These are phyloP conservation scores for Achroia grisella DNA, from an alignment of 1,140 invertebrate genomes.

Conservation along the genomic window DNA sequence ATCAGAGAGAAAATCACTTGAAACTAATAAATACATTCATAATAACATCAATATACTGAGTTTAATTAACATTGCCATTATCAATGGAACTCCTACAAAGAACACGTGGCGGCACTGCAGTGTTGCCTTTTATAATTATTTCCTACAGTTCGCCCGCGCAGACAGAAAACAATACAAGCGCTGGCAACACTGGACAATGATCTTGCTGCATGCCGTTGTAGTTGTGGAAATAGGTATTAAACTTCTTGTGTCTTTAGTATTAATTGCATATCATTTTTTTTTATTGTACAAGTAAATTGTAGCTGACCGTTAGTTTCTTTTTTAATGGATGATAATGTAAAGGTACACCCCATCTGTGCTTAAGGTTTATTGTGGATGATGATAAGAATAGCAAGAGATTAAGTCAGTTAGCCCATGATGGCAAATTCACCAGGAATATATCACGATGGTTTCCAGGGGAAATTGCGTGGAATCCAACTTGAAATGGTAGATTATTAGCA, in stretches of 20 bases:
- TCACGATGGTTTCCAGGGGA: too few relatives aligned
- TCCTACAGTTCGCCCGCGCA: constrained; percentile 39
- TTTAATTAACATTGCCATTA: constrained; percentile 44
- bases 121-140: constrained; percentile 67
- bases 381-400: too few relatives aligned
- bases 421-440: too few relatives aligned
- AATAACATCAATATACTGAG: not conserved
- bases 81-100: constrained; percentile 21
- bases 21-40: too few relatives aligned
- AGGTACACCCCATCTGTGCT: too few relatives aligned
- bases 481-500: too few relatives aligned
- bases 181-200: constrained; percentile 44
- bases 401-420: too few relatives aligned
- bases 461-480: too few relatives aligned
- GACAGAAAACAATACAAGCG: constrained; percentile 34
- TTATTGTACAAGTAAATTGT: not conserved
- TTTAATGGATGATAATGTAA: too few relatives aligned
- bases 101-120: constrained; percentile 43
- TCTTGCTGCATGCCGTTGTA: constrained; percentile 17
- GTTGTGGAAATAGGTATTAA: constrained; percentile 1
- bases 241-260: not conserved
- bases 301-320: too few relatives aligned
- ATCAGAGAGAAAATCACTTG: too few relatives aligned
- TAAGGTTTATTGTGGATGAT: too few relatives aligned
- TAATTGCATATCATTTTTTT: not conserved